phyloP scores from a whole-genome alignment of 2,113 vertebrate genomes.

The Coreoperca whiteheadi region DNA sequence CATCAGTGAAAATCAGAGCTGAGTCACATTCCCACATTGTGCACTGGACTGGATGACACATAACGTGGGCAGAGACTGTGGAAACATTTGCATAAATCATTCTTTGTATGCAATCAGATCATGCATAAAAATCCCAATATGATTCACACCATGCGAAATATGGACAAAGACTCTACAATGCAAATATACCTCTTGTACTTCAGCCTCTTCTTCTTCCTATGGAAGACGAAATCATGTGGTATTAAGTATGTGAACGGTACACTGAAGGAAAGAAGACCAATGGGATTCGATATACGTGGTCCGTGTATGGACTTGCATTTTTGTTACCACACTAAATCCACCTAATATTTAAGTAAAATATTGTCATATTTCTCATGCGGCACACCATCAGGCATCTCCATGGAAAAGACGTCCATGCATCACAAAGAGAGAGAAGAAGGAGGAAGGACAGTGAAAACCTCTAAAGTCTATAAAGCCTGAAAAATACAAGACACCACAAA shows the following conservation, averaged over 20 bases:
- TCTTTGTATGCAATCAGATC: conserved; percentile 34
- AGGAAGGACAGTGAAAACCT: conserved; percentile 5
- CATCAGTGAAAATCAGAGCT: not conserved
- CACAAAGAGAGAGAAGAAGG: conserved; percentile 24
- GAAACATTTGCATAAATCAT: not conserved
- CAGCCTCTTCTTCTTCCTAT: conserved; percentile 82
- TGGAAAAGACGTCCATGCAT: conserved; percentile 66
- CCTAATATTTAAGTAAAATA: conserved; percentile 19
- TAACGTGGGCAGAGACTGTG: conserved; percentile 1
- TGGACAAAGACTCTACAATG: conserved; percentile 5
- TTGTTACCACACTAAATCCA: conserved; percentile 33
- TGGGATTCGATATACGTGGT: not conserved
- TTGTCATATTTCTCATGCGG: conserved; percentile 55
- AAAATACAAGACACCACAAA: conserved; percentile 24
- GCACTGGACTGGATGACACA: conserved; percentile 14
- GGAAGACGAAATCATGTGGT: conserved; percentile 52
- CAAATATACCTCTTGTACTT: conserved; percentile 80
- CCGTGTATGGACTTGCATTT: not conserved
- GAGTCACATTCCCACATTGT: conserved; percentile 21
- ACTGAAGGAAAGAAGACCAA: not conserved
- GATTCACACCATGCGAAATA: conserved; percentile 62
- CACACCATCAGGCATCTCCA: conserved; percentile 45
- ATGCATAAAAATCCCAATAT: conserved; percentile 45
- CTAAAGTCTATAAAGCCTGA: conserved; percentile 1
- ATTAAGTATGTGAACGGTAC: conserved; percentile 26